Percentiles rank a stretch among this genome's conserved stretches.
Evolutionary conservation across 1,140 invertebrate genomes (phyloP).

Genomic region (Scaptomyza hsui): DNA sequence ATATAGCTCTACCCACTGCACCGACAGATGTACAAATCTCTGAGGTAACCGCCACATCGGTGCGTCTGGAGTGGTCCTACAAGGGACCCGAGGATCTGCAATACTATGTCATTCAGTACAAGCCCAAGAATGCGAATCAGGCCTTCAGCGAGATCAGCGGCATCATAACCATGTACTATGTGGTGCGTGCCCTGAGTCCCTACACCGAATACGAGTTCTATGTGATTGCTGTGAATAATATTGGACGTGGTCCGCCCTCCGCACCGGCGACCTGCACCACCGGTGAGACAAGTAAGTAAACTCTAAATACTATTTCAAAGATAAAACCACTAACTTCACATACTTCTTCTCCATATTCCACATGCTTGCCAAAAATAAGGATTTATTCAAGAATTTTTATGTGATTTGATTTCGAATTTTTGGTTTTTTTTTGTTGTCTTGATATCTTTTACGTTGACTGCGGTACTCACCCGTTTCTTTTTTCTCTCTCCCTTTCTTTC

Average conservation of each 20-base stretch:
- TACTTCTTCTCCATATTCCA: slow-evolving; percentile 27
- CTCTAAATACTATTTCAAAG: background rate
- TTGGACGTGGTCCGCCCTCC: slow-evolving; percentile 95
- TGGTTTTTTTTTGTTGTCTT: slow-evolving; percentile 24
- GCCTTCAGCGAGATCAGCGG: slow-evolving; percentile 95
- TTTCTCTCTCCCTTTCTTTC: slow-evolving; percentile 30
- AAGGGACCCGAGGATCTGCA: slow-evolving; percentile 92
- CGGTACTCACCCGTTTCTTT: slow-evolving; percentile 52
- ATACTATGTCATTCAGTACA: slow-evolving; percentile 98
- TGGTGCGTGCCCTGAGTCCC: slow-evolving; percentile 93
- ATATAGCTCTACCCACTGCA: slow-evolving; percentile 90
- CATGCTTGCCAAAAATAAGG: slow-evolving; percentile 17
- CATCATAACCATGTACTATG: slow-evolving; percentile 96
- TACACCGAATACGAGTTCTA: slow-evolving; percentile 99
- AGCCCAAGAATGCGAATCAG: slow-evolving; percentile 93
- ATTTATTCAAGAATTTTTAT: slow-evolving; percentile 28
- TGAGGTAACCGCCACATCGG: slow-evolving; percentile 96
- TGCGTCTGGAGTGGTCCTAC: slow-evolving; percentile 95
- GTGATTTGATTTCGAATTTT: slow-evolving; percentile 16
- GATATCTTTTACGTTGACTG: slow-evolving; percentile 78
- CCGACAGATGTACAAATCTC: slow-evolving; percentile 94
- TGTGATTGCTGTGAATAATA: slow-evolving; percentile 96
- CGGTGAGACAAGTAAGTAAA: slow-evolving; percentile 95
- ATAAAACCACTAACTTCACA: slow-evolving; percentile 24
- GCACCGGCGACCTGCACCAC: slow-evolving; percentile 94